phyloP scores from a whole-genome alignment of 2,113 vertebrate genomes.

The Stomatorhinus ivindoensis region DNA sequence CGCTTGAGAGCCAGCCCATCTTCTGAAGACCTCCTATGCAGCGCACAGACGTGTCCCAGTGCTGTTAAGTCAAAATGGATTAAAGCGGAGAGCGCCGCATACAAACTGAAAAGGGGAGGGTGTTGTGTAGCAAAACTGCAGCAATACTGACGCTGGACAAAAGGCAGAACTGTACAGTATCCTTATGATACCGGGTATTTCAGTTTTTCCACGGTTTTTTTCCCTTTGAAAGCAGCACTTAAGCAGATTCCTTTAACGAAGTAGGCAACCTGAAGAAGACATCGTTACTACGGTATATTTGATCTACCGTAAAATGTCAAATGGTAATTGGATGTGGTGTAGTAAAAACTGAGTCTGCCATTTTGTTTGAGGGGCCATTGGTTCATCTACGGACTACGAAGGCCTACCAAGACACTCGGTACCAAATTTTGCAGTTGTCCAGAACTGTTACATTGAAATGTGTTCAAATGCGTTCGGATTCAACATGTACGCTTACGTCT shows the following conservation, averaged over 20 bases:
- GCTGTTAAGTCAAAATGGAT: slow-evolving; percentile 5
- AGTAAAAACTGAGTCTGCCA: slow-evolving; percentile 36
- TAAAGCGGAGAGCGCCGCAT: neutral
- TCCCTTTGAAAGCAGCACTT: slow-evolving; percentile 21
- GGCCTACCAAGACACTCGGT: slow-evolving; percentile 2
- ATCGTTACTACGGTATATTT: neutral
- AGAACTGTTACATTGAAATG: slow-evolving; percentile 16
- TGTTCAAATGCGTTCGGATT: slow-evolving; percentile 1
- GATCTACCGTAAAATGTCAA: neutral
- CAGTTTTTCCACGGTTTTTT: neutral
- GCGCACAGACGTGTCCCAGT: slow-evolving; percentile 15
- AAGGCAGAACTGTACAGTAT: slow-evolving; percentile 7
- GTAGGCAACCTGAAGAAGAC: slow-evolving; percentile 30
- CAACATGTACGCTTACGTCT: slow-evolving; percentile 37
- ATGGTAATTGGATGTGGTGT: slow-evolving; percentile 1
- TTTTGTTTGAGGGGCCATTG: slow-evolving; percentile 21
- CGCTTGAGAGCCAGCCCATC: slow-evolving; percentile 21
- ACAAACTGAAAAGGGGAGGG: slow-evolving; percentile 11
- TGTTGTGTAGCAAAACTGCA: slow-evolving; percentile 31
- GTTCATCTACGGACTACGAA: slow-evolving; percentile 36
- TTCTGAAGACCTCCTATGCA: slow-evolving; percentile 25
- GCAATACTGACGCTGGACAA: slow-evolving; percentile 33
- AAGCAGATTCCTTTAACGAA: slow-evolving; percentile 28
- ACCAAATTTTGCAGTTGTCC: neutral
- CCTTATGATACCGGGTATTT: neutral